Conservation (phyloP, 2,797 vertebrate genomes). For the Notamacropus eugenii region DNA sequence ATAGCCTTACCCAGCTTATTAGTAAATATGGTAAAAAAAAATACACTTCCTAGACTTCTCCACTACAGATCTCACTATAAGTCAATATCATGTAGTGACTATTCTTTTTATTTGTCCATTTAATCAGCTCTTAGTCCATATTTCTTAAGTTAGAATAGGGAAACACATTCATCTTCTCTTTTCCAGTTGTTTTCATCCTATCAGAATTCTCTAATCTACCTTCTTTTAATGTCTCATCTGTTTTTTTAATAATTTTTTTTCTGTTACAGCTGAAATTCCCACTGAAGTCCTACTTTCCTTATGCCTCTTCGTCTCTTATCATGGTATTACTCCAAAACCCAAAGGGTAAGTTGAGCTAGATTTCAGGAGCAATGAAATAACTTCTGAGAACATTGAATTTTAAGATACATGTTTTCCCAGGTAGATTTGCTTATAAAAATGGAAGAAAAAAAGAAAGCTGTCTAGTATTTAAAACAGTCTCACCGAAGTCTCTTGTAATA, state of each 20-base stretch:
- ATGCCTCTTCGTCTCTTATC: slow-evolving; percentile 86
- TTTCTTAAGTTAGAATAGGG: background rate
- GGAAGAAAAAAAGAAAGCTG: background rate
- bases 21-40: background rate
- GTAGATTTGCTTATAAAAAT: background rate
- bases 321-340: slow-evolving; percentile 85
- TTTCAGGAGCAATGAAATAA: background rate
- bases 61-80: background rate
- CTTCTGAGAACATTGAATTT: background rate
- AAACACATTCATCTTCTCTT: background rate
- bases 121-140: background rate
- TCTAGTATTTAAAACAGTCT: background rate
- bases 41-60: background rate
- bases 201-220: background rate
- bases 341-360: slow-evolving; percentile 85
- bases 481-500: background rate
- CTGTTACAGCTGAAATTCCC: slow-evolving; percentile 86
- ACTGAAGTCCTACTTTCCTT: slow-evolving; percentile 91
- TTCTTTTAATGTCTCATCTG: background rate
- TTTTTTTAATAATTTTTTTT: slow-evolving; percentile 16
- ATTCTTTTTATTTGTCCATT: background rate
- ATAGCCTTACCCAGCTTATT: background rate
- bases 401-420: slow-evolving; percentile 1
- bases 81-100: background rate
- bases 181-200: background rate